Evolutionary conservation across 92 coral and sea anemone genomes (phyloP).

Genomic region (Anthopleura xanthogrammica): DNA sequence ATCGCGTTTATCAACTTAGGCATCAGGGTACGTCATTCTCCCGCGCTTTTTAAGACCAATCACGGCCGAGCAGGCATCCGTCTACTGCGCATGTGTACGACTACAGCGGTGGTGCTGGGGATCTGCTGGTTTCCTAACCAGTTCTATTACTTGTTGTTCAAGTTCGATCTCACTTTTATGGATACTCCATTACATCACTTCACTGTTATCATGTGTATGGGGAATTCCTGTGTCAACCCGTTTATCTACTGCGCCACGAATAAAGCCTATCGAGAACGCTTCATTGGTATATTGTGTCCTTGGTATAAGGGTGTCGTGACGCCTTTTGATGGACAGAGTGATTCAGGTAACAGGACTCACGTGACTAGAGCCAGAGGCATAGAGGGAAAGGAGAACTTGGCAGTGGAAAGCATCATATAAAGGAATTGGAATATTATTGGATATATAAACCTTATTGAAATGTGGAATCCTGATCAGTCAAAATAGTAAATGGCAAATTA

Average conservation of each 20-base stretch:
- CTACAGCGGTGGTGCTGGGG: slow-evolving; percentile 55
- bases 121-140: slow-evolving; percentile 84
- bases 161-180: slow-evolving; percentile 63
- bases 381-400: background rate
- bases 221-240: slow-evolving; percentile 76
- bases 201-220: slow-evolving; percentile 73
- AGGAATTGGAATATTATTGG: too few relatives aligned
- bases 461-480: too few relatives aligned
- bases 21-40: slow-evolving; percentile 44
- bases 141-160: slow-evolving; percentile 73
- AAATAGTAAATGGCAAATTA: too few relatives aligned
- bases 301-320: slow-evolving; percentile 14
- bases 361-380: background rate
- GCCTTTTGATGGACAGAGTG: slow-evolving; percentile 5
- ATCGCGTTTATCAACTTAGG: slow-evolving; percentile 62
- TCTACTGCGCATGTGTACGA: slow-evolving; percentile 76
- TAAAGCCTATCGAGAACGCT: slow-evolving; percentile 27
- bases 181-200: slow-evolving; percentile 61
- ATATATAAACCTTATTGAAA: too few relatives aligned
- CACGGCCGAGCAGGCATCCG: slow-evolving; percentile 67
- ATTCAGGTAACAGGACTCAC: background rate
- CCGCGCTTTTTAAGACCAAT: slow-evolving; percentile 60
- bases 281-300: slow-evolving; percentile 17
- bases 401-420: background rate
- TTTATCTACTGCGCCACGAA: slow-evolving; percentile 72